Conservation (phyloP, 1,140 invertebrate species). For the Solenopsis fugax region DNA sequence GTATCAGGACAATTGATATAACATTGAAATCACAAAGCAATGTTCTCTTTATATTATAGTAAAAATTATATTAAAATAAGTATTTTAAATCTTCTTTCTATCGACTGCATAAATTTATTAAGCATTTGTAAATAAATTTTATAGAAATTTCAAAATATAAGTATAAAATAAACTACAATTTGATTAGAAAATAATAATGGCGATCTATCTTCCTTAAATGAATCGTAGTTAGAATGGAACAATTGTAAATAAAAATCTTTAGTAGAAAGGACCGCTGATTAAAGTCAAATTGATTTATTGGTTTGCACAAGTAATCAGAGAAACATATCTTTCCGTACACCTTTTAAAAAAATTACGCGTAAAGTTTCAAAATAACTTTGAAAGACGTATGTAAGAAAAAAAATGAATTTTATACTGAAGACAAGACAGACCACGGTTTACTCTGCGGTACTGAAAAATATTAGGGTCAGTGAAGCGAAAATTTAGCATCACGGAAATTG, state of each 20-base stretch:
- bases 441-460: background rate
- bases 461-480: background rate
- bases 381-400: background rate
- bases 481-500: constrained; percentile 3
- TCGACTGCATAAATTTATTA: background rate
- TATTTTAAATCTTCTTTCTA: background rate
- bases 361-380: background rate
- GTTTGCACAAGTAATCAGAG: too few relatives aligned
- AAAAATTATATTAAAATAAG: background rate
- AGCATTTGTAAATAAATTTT: background rate
- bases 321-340: background rate
- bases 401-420: background rate
- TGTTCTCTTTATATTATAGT: background rate
- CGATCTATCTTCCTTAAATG: background rate
- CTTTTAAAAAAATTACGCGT: background rate
- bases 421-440: background rate
- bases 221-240: background rate
- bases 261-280: too few relatives aligned
- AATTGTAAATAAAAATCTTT: too few relatives aligned
- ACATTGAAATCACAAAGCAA: too few relatives aligned
- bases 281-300: too few relatives aligned
- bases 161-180: background rate
- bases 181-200: background rate
- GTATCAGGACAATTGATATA: background rate
- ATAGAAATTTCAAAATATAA: background rate